phyloP scores from a whole-genome alignment of 2,113 vertebrate genomes.

The Phodopus roborovskii region DNA sequence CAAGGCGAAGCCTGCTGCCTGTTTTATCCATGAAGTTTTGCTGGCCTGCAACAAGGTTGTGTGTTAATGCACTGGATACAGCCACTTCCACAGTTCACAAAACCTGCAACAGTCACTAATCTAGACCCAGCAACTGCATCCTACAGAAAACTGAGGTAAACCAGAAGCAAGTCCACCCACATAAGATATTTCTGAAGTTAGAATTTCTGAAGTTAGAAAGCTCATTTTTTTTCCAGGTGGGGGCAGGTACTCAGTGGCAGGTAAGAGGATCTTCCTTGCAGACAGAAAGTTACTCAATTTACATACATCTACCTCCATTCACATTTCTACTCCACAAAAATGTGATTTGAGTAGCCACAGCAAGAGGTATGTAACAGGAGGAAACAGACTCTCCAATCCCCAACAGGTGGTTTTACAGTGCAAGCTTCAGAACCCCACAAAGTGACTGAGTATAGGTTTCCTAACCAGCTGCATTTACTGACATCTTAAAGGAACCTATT shows the following conservation, averaged over 20 bases:
- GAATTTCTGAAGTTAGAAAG: not conserved
- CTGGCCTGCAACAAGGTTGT: not conserved
- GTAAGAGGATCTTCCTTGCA: not conserved
- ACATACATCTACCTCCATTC: not conserved
- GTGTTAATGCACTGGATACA: not conserved
- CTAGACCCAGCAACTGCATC: not conserved
- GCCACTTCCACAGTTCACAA: not conserved
- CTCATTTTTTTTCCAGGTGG: not conserved
- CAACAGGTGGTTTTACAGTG: not conserved
- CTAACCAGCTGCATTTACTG: not conserved
- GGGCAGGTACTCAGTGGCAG: not conserved
- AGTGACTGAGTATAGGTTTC: not conserved
- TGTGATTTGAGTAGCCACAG: not conserved
- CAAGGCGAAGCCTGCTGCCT: not conserved
- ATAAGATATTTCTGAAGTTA: slow-evolving; percentile 43
- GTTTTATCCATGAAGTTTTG: not conserved
- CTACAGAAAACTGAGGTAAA: not conserved
- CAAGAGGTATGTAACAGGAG: not conserved
- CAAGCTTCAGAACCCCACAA: not conserved
- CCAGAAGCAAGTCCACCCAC: not conserved
- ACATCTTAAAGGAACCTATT: not conserved
- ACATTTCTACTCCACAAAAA: not conserved
- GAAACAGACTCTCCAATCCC: not conserved
- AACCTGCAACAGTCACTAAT: not conserved
- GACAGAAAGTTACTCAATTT: slow-evolving; percentile 3